Conservation (phyloP, 2,888 invertebrate species). For the Ephialtes manifestator region DNA sequence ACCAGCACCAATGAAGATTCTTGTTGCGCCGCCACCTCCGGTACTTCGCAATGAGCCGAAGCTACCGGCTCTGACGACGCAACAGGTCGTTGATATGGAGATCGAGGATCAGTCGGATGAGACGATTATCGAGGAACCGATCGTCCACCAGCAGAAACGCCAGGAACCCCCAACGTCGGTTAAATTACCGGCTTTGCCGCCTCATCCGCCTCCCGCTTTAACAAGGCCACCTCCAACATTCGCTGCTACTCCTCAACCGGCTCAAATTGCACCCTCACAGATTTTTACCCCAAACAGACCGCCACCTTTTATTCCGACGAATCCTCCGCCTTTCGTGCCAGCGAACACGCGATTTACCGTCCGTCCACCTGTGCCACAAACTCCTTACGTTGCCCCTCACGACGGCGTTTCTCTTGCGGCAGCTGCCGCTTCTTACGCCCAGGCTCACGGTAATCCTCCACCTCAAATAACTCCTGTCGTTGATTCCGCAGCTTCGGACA, state of each 20-base stretch:
- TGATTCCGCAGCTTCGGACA: constrained; percentile 64
- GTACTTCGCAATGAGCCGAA: constrained; percentile 74
- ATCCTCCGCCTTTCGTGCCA: constrained; percentile 78
- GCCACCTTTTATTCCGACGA: constrained; percentile 79
- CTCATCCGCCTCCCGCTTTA: constrained; percentile 72
- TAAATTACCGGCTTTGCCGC: constrained; percentile 61
- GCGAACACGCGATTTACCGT: constrained; percentile 72
- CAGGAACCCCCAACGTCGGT: not conserved
- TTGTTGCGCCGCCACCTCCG: constrained; percentile 84
- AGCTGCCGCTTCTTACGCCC: constrained; percentile 72
- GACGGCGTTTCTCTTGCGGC: constrained; percentile 71
- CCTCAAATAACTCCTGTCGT: constrained; percentile 80
- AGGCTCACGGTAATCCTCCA: constrained; percentile 79
- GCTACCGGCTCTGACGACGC: constrained; percentile 69
- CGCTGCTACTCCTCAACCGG: constrained; percentile 51
- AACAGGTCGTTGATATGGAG: constrained; percentile 84
- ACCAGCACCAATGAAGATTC: constrained; percentile 81
- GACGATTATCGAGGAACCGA: constrained; percentile 81
- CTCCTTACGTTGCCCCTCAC: constrained; percentile 73
- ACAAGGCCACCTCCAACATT: constrained; percentile 77
- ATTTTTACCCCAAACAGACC: constrained; percentile 78
- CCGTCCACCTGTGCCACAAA: constrained; percentile 71
- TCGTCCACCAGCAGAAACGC: constrained; percentile 74
- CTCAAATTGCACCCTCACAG: constrained; percentile 28
- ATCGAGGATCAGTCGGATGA: constrained; percentile 84